Evolutionary conservation across 53 echinoderm and acorn worm species (phyloP).

Genomic region (Stichopus horrens): DNA sequence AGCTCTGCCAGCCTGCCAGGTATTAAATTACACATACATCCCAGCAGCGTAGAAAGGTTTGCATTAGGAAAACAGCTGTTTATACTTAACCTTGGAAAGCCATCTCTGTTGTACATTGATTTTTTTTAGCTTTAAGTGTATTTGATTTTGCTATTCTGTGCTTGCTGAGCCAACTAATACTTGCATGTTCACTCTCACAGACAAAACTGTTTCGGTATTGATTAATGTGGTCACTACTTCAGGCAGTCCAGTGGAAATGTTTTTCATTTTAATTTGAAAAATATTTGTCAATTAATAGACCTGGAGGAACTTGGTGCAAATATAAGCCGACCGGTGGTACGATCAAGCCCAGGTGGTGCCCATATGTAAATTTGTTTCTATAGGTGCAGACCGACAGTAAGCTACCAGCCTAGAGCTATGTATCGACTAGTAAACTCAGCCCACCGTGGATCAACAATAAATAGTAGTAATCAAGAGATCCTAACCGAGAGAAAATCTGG

Average conservation of each 20-base stretch:
- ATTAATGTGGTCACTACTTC: background rate
- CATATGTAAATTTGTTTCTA: too few relatives aligned
- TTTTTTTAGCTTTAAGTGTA: background rate
- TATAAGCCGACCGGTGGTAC: background rate
- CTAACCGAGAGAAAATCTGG: too few relatives aligned
- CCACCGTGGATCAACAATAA: too few relatives aligned
- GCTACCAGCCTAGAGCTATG: too few relatives aligned
- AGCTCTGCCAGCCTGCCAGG: background rate
- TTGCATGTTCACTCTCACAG: background rate
- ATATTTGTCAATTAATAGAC: background rate
- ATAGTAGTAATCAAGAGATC: too few relatives aligned
- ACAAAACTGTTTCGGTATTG: background rate
- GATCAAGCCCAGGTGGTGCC: too few relatives aligned
- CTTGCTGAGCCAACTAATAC: background rate
- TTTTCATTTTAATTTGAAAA: background rate
- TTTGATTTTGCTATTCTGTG: constrained; percentile 10
- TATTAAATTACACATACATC: background rate
- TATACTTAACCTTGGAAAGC: constrained; percentile 38
- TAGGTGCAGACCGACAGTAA: too few relatives aligned
- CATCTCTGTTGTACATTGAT: constrained; percentile 26
- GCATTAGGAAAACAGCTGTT: constrained; percentile 29
- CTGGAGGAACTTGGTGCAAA: background rate
- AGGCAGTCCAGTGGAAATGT: background rate
- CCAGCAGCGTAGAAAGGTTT: background rate
- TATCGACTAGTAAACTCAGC: too few relatives aligned